phyloP scores from a whole-genome alignment of 2,888 invertebrate species.

The Apoda limacodes region DNA sequence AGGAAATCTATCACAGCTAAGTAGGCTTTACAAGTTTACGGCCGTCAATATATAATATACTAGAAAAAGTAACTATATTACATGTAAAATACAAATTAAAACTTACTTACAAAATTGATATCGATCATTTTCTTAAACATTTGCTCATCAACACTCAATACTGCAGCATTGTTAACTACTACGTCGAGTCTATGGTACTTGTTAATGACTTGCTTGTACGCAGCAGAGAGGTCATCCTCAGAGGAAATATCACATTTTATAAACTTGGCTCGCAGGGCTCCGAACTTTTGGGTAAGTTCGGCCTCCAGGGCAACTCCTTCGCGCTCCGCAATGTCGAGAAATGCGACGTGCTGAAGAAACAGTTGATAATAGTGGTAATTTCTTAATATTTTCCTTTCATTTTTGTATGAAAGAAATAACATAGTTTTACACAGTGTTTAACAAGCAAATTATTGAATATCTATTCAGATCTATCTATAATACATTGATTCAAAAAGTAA shows the following conservation, averaged over 20 bases:
- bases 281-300: constrained; percentile 44
- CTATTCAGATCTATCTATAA: too few relatives aligned
- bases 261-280: constrained; percentile 53
- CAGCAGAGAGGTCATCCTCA: constrained; percentile 36
- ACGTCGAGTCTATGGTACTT: constrained; percentile 49
- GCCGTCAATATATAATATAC: too few relatives aligned
- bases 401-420: too few relatives aligned
- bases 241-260: constrained; percentile 54
- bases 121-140: constrained; percentile 40
- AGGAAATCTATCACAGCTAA: too few relatives aligned
- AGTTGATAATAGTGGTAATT: too few relatives aligned
- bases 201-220: constrained; percentile 43
- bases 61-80: too few relatives aligned
- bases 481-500: too few relatives aligned
- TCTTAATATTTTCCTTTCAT: too few relatives aligned
- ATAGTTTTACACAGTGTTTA: too few relatives aligned
- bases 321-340: constrained; percentile 43
- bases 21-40: too few relatives aligned
- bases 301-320: constrained; percentile 42
- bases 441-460: too few relatives aligned
- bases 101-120: constrained; percentile 53
- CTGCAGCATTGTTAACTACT: constrained; percentile 50
- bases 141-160: constrained; percentile 32
- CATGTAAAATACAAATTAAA: too few relatives aligned
- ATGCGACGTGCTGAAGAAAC: constrained; percentile 58